Evolutionary conservation across 2,797 vertebrate species (phyloP), one percentile per base, ranked within the genome.

Genomic region (Luscinia megarhynchos): DNA sequence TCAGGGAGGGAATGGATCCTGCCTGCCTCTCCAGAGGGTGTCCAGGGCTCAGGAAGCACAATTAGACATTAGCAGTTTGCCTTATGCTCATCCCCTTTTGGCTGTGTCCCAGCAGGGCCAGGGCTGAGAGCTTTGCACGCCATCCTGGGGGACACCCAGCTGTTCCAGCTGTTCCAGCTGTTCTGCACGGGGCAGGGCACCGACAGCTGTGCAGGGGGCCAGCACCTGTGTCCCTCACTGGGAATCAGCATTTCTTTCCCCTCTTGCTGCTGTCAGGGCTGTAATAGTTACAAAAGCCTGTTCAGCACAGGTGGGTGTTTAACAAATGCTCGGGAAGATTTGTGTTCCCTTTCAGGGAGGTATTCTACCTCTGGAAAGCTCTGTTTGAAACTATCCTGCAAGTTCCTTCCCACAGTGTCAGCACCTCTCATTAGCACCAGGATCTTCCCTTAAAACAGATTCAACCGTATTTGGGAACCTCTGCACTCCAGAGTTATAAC

Each of bases 11-110:
- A 48, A 7, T 5, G 82, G 57, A 38, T 40, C 70, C 78, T 68
- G 50, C 46, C 8, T 3, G 41, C 14, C 62, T 88, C 36, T 15
- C 83, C 62, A 70, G n/a, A 86, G 83, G 34, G 6, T 17, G 48
- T 1, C 57, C 72, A 32, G 3, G 0, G n/a, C 3, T 72, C 81
- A 75, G 81, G 50, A 73, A 55, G 87, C 69, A 84, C 87, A 89
- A 36, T 76, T 55, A 43, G 78, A 82, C 27, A 7, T 90, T 58
- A 81, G 59, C 59, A 24, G 21, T 93, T 81, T 86, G 76, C 84
- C 84, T 92, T 27, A 4, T 38, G 66, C 7, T 72, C 73, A 29
- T 54, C 38, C 58, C 36, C 19, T 38, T 58, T 41, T 75, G 92
- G 87, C 93, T 15, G 40, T 8, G 34, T 32, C 74, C 88, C 93